phyloP scores from a whole-genome alignment of 2,113 vertebrate species.

The Psittacula cyanocephala region DNA sequence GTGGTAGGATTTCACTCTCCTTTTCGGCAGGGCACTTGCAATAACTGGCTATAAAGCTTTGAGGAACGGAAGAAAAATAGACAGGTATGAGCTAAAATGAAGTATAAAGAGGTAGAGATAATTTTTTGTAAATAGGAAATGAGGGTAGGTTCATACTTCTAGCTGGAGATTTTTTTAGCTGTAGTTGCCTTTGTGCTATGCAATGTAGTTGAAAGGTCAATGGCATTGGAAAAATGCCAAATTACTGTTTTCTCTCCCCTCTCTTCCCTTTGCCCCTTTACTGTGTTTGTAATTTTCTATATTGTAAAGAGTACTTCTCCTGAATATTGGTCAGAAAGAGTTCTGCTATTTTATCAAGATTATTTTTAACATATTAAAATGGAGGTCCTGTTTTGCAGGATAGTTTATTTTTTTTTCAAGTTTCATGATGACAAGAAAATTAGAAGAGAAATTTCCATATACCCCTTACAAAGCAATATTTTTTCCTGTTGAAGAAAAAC shows the following conservation, averaged over 20 bases:
- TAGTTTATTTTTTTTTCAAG: background rate
- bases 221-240: background rate
- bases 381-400: accelerated
- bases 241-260: background rate
- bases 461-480: background rate
- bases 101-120: background rate
- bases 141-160: background rate
- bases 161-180: background rate
- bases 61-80: background rate
- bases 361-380: background rate
- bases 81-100: background rate
- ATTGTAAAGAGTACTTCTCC: background rate
- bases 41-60: background rate
- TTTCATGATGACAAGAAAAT: background rate
- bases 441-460: background rate
- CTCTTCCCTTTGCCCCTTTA: background rate
- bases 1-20: background rate
- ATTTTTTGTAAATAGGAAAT: background rate
- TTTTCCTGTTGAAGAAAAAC: background rate
- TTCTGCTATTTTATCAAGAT: background rate
- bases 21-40: background rate
- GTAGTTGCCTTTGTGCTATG: background rate
- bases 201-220: background rate
- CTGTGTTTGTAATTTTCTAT: background rate
- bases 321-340: background rate